These are phyloP conservation scores for Pteronura brasiliensis DNA, from an alignment of 2,113 vertebrate genomes.

Conservation along the genomic window DNA sequence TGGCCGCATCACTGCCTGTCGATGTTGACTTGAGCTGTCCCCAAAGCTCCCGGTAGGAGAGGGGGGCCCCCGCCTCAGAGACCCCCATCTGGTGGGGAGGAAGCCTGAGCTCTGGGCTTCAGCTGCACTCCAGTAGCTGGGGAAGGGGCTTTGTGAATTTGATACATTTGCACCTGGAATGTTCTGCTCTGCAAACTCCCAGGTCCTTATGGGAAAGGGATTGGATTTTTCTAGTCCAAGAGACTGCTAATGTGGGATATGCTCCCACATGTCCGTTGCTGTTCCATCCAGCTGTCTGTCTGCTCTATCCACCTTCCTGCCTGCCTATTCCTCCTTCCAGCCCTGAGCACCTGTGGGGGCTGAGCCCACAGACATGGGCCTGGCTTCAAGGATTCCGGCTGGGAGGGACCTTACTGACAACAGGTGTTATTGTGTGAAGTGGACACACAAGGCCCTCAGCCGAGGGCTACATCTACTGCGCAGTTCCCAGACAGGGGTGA, in stretches of 20 bases:
- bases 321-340: accelerated
- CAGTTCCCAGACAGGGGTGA: neutral
- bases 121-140: neutral
- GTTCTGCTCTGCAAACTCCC: neutral
- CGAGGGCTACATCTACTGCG: accelerated
- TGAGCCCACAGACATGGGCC: neutral
- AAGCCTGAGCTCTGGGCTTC: neutral
- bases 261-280: neutral
- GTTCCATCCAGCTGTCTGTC: neutral
- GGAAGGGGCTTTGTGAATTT: neutral
- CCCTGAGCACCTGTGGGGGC: neutral
- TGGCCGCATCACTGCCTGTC: neutral
- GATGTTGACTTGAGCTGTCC: accelerated
- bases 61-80: neutral
- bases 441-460: accelerated
- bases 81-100: neutral
- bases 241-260: neutral
- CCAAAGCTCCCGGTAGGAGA: neutral
- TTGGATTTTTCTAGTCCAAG: neutral
- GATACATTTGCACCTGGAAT: neutral
- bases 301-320: neutral
- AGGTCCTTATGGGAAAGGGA: neutral
- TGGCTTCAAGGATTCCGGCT: neutral
- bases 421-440: neutral
- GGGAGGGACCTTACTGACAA: neutral